Evolutionary conservation across 2,113 vertebrate genomes (phyloP).

Genomic region (Elgaria multicarinata): DNA sequence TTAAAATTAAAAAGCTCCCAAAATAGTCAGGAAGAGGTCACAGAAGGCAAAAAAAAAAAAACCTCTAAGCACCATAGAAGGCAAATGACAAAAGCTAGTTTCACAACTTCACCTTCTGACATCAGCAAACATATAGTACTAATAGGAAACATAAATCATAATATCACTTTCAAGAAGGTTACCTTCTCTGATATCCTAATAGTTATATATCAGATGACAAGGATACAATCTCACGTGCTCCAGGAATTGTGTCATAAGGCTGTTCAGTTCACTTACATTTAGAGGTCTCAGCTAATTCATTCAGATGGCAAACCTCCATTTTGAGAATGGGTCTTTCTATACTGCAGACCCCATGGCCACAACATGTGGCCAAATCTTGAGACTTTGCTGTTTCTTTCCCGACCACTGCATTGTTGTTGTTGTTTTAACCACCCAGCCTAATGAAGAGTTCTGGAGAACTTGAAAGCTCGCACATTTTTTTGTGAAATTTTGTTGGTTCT

Average conservation of each 20-base stretch:
- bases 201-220: conserved; percentile 33
- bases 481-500: too few relatives aligned
- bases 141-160: conserved; percentile 79
- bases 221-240: conserved; percentile 36
- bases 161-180: conserved; percentile 65
- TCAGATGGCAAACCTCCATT: too few relatives aligned
- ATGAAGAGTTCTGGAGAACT: too few relatives aligned
- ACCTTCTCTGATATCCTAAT: conserved; percentile 48
- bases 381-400: too few relatives aligned
- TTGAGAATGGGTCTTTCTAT: too few relatives aligned
- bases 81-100: conserved; percentile 64
- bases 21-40: conserved; percentile 37
- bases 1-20: conserved; percentile 38
- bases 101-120: conserved; percentile 77
- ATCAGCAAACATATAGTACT: conserved; percentile 76
- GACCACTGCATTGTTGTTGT: too few relatives aligned
- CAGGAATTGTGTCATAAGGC: conserved; percentile 31
- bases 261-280: conserved; percentile 6
- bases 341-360: too few relatives aligned
- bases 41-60: conserved; percentile 35
- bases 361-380: too few relatives aligned
- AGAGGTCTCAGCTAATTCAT: background rate
- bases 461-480: too few relatives aligned
- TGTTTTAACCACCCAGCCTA: too few relatives aligned
- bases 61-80: conserved; percentile 62